Evolutionary conservation across 1,140 invertebrate genomes (phyloP), one percentile per base, ranked within the genome.

Genomic region (Lepidurus arcticus): DNA sequence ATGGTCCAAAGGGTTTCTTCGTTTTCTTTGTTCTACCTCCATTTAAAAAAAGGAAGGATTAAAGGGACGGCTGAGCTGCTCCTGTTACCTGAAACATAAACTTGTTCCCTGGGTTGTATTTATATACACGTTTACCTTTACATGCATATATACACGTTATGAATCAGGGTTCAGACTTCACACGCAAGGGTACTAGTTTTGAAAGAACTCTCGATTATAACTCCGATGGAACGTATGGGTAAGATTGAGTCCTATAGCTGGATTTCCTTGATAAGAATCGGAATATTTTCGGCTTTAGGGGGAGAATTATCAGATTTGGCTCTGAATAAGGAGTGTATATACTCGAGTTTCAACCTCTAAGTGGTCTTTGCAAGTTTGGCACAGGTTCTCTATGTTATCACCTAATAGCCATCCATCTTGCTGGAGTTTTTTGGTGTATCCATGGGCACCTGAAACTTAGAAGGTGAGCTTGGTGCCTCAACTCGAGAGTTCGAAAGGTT

Each of bases 321-420:
- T 1, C 16, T 10, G 45, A 47, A 10, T 47, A 47, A 7, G 53
- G n/a, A 65, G 53, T 65, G 53, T 21, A 34, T 34, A 34, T 4
- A 21, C 53, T 65, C 53, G 21, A 16, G 13, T 65, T 65, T 65
- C 53, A 13, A 65, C 7, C n/a, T 65, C 53, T 65, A 16, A 65
- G 53, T 65, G 53, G 53, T 65, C 53, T 65, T 65, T 65, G 53
- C 53, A 34, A 34, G 34, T 34, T 34, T 34, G 34, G 53, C 53
- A 21, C 34, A 34, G 34, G 53, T 65, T 65, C 21, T 65, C 16
- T 65, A 21, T 65, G 53, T 65, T 65, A 65, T 65, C 53, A 65
- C 53, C 13, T 65, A 65, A 65, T 65, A 65, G 53, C 53, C 53
- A 65, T 65, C 53, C 53, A 65, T 65, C 53, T 65, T 65, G 7